phyloP scores from a whole-genome alignment of 1,140 invertebrate species.

The Mesaphorura yosii region DNA sequence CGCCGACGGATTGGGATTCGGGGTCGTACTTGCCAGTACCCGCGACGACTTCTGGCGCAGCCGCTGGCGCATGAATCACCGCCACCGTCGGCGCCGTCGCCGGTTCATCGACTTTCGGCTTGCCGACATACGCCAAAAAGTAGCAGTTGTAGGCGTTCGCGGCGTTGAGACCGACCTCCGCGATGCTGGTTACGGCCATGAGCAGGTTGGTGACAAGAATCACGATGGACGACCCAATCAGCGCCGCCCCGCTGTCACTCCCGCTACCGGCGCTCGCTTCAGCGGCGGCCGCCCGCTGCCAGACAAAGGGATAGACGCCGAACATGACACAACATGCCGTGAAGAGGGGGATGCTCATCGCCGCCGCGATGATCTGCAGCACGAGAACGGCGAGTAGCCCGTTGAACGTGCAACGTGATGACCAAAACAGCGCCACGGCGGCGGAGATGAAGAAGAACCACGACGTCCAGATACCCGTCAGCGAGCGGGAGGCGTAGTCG shows the following conservation, averaged over 20 bases:
- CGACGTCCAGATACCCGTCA: slow-evolving; percentile 31
- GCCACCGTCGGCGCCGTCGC: no score
- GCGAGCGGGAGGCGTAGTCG: slow-evolving; percentile 25
- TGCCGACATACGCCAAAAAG: slow-evolving; percentile 24
- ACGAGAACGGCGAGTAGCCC: slow-evolving; percentile 28
- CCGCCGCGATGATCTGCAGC: slow-evolving; percentile 28
- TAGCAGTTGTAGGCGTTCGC: slow-evolving; percentile 31
- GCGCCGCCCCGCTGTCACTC: slow-evolving; percentile 16
- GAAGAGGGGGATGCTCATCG: slow-evolving; percentile 28
- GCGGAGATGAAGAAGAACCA: slow-evolving; percentile 30
- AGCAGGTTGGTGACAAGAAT: slow-evolving; percentile 29
- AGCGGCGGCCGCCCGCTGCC: slow-evolving; percentile 13
- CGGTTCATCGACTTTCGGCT: no score
- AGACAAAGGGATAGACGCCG: slow-evolving; percentile 25
- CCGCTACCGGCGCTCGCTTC: slow-evolving; percentile 23
- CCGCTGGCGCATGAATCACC: no score
- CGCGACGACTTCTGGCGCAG: no score
- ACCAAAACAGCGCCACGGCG: slow-evolving; percentile 27
- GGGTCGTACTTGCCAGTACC: no score
- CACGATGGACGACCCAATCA: slow-evolving; percentile 28
- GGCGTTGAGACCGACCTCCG: slow-evolving; percentile 22
- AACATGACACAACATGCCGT: slow-evolving; percentile 27
- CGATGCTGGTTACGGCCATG: slow-evolving; percentile 24
- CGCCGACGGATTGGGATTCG: no score
- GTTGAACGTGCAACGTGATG: slow-evolving; percentile 28